phyloP scores from a whole-genome alignment of 2,888 invertebrate species.

The Frankliniella fusca region DNA sequence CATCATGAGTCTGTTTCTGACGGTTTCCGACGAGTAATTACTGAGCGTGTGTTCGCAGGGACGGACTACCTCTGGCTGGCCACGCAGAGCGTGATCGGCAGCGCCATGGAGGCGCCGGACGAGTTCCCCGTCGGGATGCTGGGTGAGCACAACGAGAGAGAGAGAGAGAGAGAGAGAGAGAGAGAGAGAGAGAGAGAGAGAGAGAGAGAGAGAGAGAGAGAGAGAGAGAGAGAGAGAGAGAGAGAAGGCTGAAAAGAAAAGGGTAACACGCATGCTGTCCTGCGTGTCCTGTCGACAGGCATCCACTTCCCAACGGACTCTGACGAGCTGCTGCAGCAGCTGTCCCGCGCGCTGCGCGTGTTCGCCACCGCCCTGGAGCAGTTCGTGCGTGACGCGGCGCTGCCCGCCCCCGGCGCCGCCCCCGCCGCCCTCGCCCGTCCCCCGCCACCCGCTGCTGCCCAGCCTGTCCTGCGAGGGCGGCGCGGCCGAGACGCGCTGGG shows the following conservation, averaged over 20 bases:
- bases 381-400: conserved; percentile 82
- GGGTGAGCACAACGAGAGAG: conserved; percentile 66
- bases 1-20: too few relatives aligned
- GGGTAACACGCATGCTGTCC: background rate
- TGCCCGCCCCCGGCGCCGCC: conserved; percentile 68
- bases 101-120: conserved; percentile 60
- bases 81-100: conserved; percentile 85
- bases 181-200: too few relatives aligned
- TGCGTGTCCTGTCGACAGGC: conserved; percentile 51
- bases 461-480: conserved; percentile 67
- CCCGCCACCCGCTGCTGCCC: conserved; percentile 62
- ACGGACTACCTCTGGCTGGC: conserved; percentile 90
- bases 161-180: too few relatives aligned
- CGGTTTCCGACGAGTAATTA: too few relatives aligned
- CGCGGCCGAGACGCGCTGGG: conserved; percentile 72
- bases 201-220: background rate
- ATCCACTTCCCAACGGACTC: conserved; percentile 87
- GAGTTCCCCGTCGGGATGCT: conserved; percentile 88
- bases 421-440: conserved; percentile 51
- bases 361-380: conserved; percentile 77
- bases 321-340: conserved; percentile 68
- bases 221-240: too few relatives aligned
- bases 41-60: conserved; percentile 38
- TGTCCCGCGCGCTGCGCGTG: conserved; percentile 46
- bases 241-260: background rate